Conservation (phyloP, 2,888 invertebrate genomes). For the Choreutis nemorana region DNA sequence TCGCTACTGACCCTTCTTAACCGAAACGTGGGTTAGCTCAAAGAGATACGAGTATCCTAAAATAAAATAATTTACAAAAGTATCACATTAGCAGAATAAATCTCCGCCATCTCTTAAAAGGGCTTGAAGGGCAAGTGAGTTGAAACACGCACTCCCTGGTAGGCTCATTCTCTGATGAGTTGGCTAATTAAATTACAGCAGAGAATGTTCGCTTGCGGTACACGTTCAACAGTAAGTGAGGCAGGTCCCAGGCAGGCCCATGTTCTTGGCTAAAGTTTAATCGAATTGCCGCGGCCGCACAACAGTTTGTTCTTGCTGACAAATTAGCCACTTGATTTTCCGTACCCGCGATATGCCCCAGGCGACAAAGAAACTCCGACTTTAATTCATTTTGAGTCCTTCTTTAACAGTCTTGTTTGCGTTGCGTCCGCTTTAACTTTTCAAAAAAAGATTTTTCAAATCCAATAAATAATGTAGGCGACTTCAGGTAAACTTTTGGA, state of each 20-base stretch:
- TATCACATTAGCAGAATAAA: too few relatives aligned
- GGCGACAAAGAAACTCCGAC: constrained; percentile 35
- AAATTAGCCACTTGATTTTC: constrained; percentile 60
- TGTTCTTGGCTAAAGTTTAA: constrained; percentile 55
- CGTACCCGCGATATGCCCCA: constrained; percentile 28
- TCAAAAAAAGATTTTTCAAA: too few relatives aligned
- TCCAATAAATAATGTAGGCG: too few relatives aligned
- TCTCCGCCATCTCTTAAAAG: too few relatives aligned
- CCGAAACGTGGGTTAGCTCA: too few relatives aligned
- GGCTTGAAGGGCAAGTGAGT: constrained; percentile 14
- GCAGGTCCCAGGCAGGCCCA: constrained; percentile 38
- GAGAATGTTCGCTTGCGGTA: constrained; percentile 49
- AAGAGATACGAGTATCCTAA: too few relatives aligned
- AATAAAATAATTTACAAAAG: too few relatives aligned
- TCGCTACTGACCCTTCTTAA: too few relatives aligned
- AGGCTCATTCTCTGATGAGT: constrained; percentile 31
- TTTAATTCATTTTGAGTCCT: constrained; percentile 30
- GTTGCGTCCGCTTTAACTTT: constrained; percentile 8
- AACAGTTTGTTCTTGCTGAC: constrained; percentile 47
- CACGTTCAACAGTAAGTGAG: too few relatives aligned
- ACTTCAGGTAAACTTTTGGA: background rate
- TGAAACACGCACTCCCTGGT: constrained; percentile 15
- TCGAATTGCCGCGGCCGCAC: constrained; percentile 55
- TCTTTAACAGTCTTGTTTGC: constrained; percentile 14
- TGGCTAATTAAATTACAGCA: constrained; percentile 53